Percentiles rank a stretch among this genome's conserved stretches.
Conservation (phyloP, 2,113 vertebrate species). For the Plecturocebus donacophilus region DNA sequence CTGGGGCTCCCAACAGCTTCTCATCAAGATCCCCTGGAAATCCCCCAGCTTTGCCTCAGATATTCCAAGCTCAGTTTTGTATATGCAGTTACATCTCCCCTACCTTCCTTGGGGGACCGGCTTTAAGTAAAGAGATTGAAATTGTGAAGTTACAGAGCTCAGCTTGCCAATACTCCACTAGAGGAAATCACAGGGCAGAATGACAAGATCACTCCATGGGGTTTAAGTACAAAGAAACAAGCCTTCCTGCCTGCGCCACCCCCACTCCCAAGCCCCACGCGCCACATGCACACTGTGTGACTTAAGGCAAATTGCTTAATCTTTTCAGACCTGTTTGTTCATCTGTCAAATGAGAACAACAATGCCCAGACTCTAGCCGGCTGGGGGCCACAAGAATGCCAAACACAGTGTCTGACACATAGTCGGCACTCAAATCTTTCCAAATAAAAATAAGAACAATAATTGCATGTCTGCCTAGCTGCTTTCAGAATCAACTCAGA, state of each 20-base stretch:
- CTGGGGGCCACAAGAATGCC: neutral
- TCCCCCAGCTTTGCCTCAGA: neutral
- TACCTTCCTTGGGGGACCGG: neutral
- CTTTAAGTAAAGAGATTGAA: neutral
- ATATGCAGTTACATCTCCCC: neutral
- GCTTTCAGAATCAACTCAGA: neutral
- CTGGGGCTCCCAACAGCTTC: neutral
- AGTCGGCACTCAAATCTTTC: accelerated
- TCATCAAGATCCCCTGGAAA: neutral
- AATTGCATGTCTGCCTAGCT: neutral
- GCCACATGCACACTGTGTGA: no score
- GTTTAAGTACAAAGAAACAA: neutral
- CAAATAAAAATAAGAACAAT: neutral
- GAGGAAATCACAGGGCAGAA: neutral
- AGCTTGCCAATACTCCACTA: neutral
- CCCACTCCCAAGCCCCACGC: neutral
- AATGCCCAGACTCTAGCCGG: neutral
- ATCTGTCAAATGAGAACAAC: neutral
- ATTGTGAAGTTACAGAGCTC: neutral
- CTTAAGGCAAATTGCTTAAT: neutral
- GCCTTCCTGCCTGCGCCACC: neutral
- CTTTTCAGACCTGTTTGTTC: neutral
- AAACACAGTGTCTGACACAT: neutral
- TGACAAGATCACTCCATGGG: neutral
- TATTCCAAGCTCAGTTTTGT: neutral